phyloP scores from a whole-genome alignment of 2,888 invertebrate genomes.

The Pristionchus maxplancki region DNA sequence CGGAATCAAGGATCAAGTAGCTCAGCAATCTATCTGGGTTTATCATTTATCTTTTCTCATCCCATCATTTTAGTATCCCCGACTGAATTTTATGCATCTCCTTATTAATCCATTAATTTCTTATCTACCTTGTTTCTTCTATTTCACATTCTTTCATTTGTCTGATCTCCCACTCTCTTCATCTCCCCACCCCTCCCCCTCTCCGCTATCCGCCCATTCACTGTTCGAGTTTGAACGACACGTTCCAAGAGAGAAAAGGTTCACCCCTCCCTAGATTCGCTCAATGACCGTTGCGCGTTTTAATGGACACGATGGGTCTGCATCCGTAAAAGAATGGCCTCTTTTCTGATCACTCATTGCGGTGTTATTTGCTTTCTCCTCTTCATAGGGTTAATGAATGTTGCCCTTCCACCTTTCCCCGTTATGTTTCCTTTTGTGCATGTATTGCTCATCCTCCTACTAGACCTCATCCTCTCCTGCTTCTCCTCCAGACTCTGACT shows the following conservation, averaged over 20 bases:
- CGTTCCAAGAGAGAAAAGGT: conserved; percentile 32
- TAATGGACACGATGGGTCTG: background rate
- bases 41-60: too few relatives aligned
- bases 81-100: background rate
- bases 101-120: background rate
- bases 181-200: background rate
- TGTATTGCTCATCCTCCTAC: conserved; percentile 18
- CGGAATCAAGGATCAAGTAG: too few relatives aligned
- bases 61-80: too few relatives aligned
- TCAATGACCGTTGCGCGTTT: conserved; percentile 20
- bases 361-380: background rate
- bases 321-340: background rate
- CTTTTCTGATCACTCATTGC: background rate
- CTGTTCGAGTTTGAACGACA: conserved; percentile 35
- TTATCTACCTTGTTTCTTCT: background rate
- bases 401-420: background rate
- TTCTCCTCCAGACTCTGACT: background rate
- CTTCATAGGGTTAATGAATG: conserved; percentile 19
- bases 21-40: too few relatives aligned
- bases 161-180: conserved; percentile 5
- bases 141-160: conserved; percentile 37
- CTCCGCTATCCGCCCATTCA: conserved; percentile 27
- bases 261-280: background rate
- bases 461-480: conserved; percentile 8
- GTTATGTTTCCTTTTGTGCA: conserved; percentile 6